Conservation (phyloP, 1,140 invertebrate genomes). For the Cydia fagiglandana region DNA sequence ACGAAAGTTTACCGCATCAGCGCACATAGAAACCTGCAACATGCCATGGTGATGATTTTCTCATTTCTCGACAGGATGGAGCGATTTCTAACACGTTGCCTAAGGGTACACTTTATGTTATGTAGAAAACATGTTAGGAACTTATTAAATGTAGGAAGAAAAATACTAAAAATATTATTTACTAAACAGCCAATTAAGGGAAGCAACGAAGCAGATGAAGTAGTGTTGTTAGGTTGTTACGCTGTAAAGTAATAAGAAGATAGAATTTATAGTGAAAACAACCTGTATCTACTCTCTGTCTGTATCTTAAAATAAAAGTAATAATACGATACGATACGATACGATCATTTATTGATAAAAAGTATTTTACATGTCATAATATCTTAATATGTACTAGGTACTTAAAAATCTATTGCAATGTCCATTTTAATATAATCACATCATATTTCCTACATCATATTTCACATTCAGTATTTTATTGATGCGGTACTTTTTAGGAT, state of each 20-base stretch:
- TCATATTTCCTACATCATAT: constrained; percentile 26
- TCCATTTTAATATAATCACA: too few species aligned
- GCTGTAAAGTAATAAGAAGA: neutral
- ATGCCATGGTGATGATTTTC: constrained; percentile 29
- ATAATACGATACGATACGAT: too few species aligned
- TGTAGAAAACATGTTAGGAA: neutral
- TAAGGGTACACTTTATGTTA: neutral
- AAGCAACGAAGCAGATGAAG: constrained; percentile 1
- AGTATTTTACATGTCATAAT: too few species aligned
- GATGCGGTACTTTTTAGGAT: too few species aligned
- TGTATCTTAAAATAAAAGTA: neutral
- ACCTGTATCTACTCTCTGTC: too few species aligned
- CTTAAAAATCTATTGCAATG: too few species aligned
- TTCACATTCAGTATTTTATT: too few species aligned
- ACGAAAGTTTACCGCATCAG: constrained; percentile 51
- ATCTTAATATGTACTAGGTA: too few species aligned
- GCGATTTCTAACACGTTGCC: constrained; percentile 31
- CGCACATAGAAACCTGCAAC: constrained; percentile 46
- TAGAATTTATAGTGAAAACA: neutral
- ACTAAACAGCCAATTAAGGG: neutral
- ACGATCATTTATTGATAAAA: too few species aligned
- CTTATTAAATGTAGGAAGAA: neutral
- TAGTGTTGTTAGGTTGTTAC: neutral
- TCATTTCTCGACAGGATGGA: constrained; percentile 32
- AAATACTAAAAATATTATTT: constrained; percentile 1